Base-by-base conservation (phyloP, 2,797 vertebrate genomes). In the Sardinella longiceps region DNA sequence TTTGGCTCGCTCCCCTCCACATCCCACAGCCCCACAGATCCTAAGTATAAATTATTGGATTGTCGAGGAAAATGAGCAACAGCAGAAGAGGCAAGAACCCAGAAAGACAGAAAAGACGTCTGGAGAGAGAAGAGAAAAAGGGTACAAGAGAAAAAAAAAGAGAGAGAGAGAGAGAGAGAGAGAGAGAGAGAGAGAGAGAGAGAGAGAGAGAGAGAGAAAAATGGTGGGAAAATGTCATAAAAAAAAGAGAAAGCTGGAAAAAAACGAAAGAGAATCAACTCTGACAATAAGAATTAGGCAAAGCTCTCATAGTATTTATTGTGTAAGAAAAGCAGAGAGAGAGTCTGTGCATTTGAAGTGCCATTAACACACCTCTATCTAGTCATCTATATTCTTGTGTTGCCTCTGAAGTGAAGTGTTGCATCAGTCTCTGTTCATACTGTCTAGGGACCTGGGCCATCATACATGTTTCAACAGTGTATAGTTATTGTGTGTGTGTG, bases 31-130 rank as follows among this genome's bases (percentile, higher is more conserved):
- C 93, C 89, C 89, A 88, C 90, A 86, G 87, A 93, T 94, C 86
- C 85, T 88, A 93, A 94, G 91, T 85, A 90, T 14, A 90, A 95
- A 94, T 95, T 92, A 95, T 92, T 93, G 92, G 93, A 94, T 92
- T 91, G 91, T 91, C 46, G 85, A 92, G 93, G 92, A 93, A 93
- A 93, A 93, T 81, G 88, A 92, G 85, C 84, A 74, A 83, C 89
- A 92, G 91, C 89, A 89, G 88, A 91, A 87, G 88, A 87, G 86
- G 70, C 33, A 23, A 77, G 70, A 39, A 77, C 37, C 70, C 70
- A 77, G 37, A 77, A 77, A 39, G 37, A 20, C 86, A 81, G 83
- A 88, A 37, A 70, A 70, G 12, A 74, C 46, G 46, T 18, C 33
- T 12, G 18, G 28, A 51, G 84, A 81, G 84, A 90, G 90, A 46